Evolutionary conservation across 1,140 invertebrate genomes (phyloP).

Genomic region (Latrodectus geometricus): DNA sequence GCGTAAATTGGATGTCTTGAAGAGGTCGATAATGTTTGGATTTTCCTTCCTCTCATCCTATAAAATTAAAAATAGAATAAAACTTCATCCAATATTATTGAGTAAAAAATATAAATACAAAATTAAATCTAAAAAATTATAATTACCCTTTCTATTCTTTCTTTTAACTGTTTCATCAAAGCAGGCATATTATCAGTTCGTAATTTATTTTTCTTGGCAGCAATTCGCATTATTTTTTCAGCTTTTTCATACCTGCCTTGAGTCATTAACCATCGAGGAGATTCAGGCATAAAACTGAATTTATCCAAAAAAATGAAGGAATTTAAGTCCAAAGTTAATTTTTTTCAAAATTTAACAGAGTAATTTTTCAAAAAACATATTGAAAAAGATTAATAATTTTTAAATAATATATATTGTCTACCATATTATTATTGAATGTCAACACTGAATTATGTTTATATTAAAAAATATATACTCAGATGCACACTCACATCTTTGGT

Average conservation of each 20-base stretch:
- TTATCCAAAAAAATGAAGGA: no score
- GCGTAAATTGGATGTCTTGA: constrained; percentile 60
- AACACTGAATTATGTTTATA: no score
- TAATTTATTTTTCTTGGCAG: constrained; percentile 70
- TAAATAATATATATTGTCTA: no score
- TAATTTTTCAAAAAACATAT: no score
- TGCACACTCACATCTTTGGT: no score
- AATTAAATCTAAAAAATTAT: neutral
- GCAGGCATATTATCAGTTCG: constrained; percentile 41
- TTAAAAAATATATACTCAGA: no score
- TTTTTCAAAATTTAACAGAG: no score
- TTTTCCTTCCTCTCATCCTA: constrained; percentile 58
- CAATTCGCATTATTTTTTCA: constrained; percentile 76
- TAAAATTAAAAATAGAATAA: constrained; percentile 1
- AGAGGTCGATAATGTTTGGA: constrained; percentile 63
- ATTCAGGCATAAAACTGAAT: constrained; percentile 78
- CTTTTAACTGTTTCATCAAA: constrained; percentile 49
- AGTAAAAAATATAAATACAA: neutral
- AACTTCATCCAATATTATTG: neutral
- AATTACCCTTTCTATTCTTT: constrained; percentile 56
- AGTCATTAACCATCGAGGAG: constrained; percentile 82
- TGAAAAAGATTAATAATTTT: no score
- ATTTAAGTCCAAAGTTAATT: no score
- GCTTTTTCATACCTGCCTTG: constrained; percentile 78
- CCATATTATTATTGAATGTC: no score